Percentiles rank a stretch among this genome's conserved stretches.
Evolutionary conservation across 1,140 invertebrate species (phyloP).

Genomic region (Lineus longissimus): DNA sequence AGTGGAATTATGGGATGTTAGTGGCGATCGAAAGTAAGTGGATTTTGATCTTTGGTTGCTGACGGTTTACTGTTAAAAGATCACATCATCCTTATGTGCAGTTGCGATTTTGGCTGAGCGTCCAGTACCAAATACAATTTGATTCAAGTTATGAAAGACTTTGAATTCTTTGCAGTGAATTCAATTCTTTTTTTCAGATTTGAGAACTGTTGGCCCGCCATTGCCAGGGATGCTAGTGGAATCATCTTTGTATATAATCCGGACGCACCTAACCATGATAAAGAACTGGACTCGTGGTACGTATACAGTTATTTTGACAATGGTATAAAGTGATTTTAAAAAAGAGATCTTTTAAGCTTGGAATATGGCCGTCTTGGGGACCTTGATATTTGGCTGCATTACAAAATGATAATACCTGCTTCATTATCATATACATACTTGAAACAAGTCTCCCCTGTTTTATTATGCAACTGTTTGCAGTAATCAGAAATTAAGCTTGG

Average conservation of each 20-base stretch:
- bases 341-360: too few species aligned
- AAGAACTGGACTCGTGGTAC: slow-evolving; percentile 67
- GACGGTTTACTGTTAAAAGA: too few species aligned
- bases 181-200: slow-evolving; percentile 59
- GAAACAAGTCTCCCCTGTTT: too few species aligned
- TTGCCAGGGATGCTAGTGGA: slow-evolving; percentile 66
- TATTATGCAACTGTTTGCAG: too few species aligned
- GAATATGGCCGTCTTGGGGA: too few species aligned
- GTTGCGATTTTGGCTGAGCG: background rate
- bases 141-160: too few species aligned
- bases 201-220: slow-evolving; percentile 73
- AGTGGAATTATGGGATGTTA: slow-evolving; percentile 71
- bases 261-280: slow-evolving; percentile 58
- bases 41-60: background rate
- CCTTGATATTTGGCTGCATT: too few species aligned
- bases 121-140: too few species aligned
- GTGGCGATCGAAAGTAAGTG: slow-evolving; percentile 64
- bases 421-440: too few species aligned
- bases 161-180: background rate
- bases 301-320: slow-evolving; percentile 1
- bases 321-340: too few species aligned
- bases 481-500: too few species aligned
- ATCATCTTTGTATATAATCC: slow-evolving; percentile 73
- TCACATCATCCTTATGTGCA: too few species aligned
- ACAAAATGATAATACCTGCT: background rate